Base-by-base conservation (phyloP, 2,797 vertebrate genomes). In the Malacoctenus gilli region DNA sequence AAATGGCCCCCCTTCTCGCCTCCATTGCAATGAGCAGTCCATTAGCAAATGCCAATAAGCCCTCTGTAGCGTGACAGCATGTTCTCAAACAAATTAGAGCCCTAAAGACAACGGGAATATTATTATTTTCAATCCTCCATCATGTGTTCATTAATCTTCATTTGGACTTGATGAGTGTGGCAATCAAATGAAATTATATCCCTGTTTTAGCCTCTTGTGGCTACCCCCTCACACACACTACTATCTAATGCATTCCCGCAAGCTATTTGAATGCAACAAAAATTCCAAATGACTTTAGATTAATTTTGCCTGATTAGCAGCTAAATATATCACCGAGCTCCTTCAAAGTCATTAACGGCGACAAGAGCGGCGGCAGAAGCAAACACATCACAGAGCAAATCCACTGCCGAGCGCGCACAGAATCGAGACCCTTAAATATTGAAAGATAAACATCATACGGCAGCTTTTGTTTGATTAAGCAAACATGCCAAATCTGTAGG, bases 61-160 rank as follows among this genome's bases (percentile, higher is more conserved):
- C 62, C 76, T 83, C 56, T 80, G 80, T 79, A 83, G 80, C 77
- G 62, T 86, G 83, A 87, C 83, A 80, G 80, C 82, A 76, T 86
- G 83, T 86, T 84, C 86, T 85, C 83, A 84, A 78, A 85, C 83
- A 89, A 89, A 89, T 89, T 89, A 89, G 73, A 80, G 79, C 79
- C 85, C 83, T 79, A 78, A 89, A 89, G 85, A 89, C 85, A 87
- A 88, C 83, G 42, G 44, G 82, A 85, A 86, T 89, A 86, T 89
- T 89, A 87, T 89, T 87, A 82, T 89, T 87, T 84, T 88, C 78
- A 85, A 66, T 83, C 69, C 77, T 73, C 80, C 73, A 80, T 86
- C 83, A 85, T 87, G 69, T 83, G 85, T 89, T 87, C 86, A 89
- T 90, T 89, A 87, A 89, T 91, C 88, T 89, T 88, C 80, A 89